Evolutionary conservation across 2,888 invertebrate genomes (phyloP), one percentile per base, ranked within the genome.

Genomic region (Drosophila nigritarsus): DNA sequence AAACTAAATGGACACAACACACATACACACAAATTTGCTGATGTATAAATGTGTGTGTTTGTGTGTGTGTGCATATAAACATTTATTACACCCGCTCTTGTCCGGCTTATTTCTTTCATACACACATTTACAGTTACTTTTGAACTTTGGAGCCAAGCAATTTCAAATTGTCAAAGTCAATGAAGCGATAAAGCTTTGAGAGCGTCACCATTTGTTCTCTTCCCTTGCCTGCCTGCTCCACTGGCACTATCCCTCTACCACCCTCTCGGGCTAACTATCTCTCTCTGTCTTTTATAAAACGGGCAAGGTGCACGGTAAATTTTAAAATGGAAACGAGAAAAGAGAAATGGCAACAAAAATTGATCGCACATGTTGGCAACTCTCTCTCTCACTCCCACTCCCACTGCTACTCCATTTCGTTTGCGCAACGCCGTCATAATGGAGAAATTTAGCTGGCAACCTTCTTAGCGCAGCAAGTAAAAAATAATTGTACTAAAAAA

Each of bases 91-190:
- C 70, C 40, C 53, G 45, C 42, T 66, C 38, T 54, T 62, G 27
- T 32, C 24, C 27, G 11, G 15, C n/a, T 62, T 45, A 27, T 27
- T 29, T 55, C 50, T 58, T 45, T 56, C 32, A 73, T 38, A 32
- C 50, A 65, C 20, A 56, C 59, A 38, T 65, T 66, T 58, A 50
- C 48, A 49, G 54, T 40, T 75, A 75, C 80, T 82, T 79, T 78
- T 78, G 87, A 75, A 87, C 83, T 78, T 80, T 72, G 80, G 66
- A 80, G 66, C 82, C 75, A 64, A 80, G 69, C 79, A 77, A 69
- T 76, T 73, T 67, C 34, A 67, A 78, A 75, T 80, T 78, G 82
- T 75, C 78, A 78, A 80, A 78, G 81, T 69, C 70, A 78, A 68
- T 78, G 73, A 64, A 68, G 82, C 82, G 82, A 81, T 75, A 80